A percentile compares a stretch with the other conserved stretches of the same genome.
phyloP scores from a whole-genome alignment of 2,113 vertebrate genomes.

The Microtus richardsoni region DNA sequence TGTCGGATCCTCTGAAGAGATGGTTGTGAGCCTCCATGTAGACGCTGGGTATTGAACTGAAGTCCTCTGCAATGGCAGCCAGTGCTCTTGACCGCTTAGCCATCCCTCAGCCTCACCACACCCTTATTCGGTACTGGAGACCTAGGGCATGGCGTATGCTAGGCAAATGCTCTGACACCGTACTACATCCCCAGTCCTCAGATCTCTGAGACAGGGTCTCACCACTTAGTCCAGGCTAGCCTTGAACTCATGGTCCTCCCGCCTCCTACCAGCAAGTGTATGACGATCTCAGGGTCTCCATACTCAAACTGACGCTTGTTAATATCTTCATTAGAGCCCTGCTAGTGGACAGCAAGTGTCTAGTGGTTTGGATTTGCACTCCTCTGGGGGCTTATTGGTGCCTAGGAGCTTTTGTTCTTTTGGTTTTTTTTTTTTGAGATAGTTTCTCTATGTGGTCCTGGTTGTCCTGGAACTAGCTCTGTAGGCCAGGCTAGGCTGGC shows the following conservation, averaged over 20 bases:
- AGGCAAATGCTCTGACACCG: background rate
- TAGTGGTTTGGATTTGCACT: too few species aligned
- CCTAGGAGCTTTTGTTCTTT: background rate
- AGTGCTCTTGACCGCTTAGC: background rate
- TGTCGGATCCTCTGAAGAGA: background rate
- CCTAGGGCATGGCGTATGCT: too few species aligned
- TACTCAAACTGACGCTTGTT: background rate
- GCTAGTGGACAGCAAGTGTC: background rate
- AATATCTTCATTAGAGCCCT: background rate
- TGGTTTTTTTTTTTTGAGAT: background rate
- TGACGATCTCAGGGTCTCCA: too few species aligned
- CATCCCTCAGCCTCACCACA: background rate
- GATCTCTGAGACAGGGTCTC: background rate
- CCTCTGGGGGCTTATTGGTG: background rate
- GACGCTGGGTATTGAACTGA: background rate
- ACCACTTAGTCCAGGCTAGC: background rate
- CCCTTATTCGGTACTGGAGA: background rate
- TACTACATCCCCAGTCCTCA: background rate
- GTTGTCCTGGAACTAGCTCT: background rate
- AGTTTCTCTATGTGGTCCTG: background rate
- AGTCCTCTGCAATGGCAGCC: background rate
- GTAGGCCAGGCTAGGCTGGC: background rate
- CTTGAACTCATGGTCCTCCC: background rate
- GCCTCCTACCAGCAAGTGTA: background rate
- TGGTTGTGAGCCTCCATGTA: background rate